phyloP scores from a whole-genome alignment of 2,113 vertebrate genomes.

The Gobius niger region DNA sequence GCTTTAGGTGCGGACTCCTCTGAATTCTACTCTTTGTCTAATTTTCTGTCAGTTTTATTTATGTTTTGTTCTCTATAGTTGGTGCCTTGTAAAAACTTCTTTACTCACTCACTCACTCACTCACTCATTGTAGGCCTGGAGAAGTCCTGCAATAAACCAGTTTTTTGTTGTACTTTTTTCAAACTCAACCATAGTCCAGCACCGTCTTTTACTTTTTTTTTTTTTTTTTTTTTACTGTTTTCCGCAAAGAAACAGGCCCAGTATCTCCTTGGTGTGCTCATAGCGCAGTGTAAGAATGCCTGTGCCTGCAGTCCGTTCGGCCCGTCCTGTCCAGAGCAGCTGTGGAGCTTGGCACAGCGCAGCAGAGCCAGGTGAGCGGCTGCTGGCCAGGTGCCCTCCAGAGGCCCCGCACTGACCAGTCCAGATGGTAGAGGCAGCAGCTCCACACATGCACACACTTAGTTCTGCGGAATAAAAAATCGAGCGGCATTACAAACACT shows the following conservation, averaged over 20 bases:
- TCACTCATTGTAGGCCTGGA: no score
- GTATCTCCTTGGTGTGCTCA: slow-evolving; percentile 20
- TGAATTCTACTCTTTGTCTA: no score
- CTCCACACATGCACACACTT: slow-evolving; percentile 21
- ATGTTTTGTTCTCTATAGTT: no score
- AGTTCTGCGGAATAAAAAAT: slow-evolving; percentile 38
- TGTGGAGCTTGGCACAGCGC: slow-evolving; percentile 60
- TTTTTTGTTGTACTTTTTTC: no score
- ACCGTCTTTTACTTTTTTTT: no score
- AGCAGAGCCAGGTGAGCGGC: slow-evolving; percentile 67
- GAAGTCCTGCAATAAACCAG: no score
- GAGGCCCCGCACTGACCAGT: slow-evolving; percentile 67
- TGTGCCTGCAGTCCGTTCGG: slow-evolving; percentile 52
- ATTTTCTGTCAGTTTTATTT: no score
- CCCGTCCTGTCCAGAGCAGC: slow-evolving; percentile 51
- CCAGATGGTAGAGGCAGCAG: slow-evolving; percentile 64
- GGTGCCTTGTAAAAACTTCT: no score
- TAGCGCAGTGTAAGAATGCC: slow-evolving; percentile 16
- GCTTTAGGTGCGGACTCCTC: no score
- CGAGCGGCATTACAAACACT: slow-evolving; percentile 38
- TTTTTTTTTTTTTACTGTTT: no score
- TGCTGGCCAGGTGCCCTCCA: slow-evolving; percentile 71
- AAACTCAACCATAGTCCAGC: no score
- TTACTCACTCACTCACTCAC: no score
- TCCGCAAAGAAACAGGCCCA: not conserved